Conservation (phyloP, 1,140 invertebrate genomes). For the Chrysomallon squamiferum region DNA sequence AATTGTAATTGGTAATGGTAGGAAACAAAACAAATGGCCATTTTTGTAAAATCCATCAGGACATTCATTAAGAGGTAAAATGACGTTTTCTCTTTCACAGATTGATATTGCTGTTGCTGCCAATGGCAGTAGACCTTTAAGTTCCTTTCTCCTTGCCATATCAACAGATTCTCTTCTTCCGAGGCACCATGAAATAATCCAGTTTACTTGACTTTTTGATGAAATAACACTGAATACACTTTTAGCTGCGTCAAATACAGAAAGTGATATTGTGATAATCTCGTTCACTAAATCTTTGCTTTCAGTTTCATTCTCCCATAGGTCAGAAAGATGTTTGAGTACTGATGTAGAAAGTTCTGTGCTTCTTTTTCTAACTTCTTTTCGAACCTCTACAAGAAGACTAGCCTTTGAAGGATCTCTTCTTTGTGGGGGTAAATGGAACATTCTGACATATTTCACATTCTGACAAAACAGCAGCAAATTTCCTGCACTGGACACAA, state of each 20-base stretch:
- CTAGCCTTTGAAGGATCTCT: background rate
- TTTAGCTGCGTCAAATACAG: background rate
- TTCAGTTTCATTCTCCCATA: background rate
- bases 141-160: background rate
- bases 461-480: constrained; percentile 58
- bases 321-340: background rate
- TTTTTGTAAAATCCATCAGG: background rate
- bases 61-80: background rate
- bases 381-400: background rate
- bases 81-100: background rate
- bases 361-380: background rate
- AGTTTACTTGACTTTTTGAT: background rate
- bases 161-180: background rate
- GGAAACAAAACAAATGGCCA: constrained; percentile 26
- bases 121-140: background rate
- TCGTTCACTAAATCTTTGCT: background rate
- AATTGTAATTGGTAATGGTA: constrained; percentile 31
- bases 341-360: background rate
- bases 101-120: background rate
- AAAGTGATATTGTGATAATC: background rate
- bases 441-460: constrained; percentile 43
- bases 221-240: background rate
- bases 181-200: background rate
- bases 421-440: constrained; percentile 29
- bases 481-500: constrained; percentile 39